Conservation (phyloP, 2,113 vertebrate species). For the Empidonax traillii region DNA sequence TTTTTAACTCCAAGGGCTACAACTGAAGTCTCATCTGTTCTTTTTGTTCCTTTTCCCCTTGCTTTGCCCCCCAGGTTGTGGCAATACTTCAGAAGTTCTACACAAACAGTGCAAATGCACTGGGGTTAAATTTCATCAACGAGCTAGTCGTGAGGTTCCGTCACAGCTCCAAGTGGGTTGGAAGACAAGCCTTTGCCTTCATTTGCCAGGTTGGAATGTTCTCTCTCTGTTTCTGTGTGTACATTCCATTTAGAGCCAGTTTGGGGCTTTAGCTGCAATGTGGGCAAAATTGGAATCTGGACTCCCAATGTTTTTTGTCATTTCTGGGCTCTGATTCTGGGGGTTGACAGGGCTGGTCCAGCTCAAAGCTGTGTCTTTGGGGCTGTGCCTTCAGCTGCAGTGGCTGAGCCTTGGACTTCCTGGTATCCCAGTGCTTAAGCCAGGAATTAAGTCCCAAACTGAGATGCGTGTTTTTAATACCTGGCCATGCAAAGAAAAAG, state of each 20-base stretch:
- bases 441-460: not conserved
- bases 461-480: not conserved
- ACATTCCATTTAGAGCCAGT: not conserved
- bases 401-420: not conserved
- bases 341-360: not conserved
- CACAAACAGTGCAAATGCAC: constrained; percentile 30
- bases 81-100: constrained; percentile 76
- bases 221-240: not conserved
- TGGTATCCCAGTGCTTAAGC: not conserved
- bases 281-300: not conserved
- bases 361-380: not conserved
- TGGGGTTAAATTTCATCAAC: constrained; percentile 72
- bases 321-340: not conserved
- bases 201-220: constrained; percentile 75
- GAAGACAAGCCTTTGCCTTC: constrained; percentile 79
- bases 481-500: not conserved
- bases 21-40: not conserved
- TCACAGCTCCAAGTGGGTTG: constrained; percentile 77
- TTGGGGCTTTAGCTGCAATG: not conserved
- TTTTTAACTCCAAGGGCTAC: not conserved
- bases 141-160: constrained; percentile 69
- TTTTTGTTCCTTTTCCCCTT: not conserved
- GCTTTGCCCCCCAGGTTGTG: constrained; percentile 63
- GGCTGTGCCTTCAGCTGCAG: not conserved
- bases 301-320: accelerated